Conservation (phyloP, 2,113 vertebrate genomes). For the Deroptyus accipitrinus region DNA sequence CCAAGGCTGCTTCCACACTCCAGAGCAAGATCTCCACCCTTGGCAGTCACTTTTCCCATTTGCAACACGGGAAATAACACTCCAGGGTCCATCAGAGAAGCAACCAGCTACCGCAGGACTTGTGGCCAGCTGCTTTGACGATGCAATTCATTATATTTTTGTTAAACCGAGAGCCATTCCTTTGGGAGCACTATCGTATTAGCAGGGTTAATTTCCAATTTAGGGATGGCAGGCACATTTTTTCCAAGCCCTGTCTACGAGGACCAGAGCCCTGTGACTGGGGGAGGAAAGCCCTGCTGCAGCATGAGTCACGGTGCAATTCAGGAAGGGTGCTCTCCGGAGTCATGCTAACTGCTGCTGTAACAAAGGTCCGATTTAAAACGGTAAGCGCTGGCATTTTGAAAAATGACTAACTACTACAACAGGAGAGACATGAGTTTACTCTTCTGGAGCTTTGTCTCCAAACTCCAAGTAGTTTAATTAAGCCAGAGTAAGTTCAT, state of each 20-base stretch:
- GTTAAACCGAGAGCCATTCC: accelerated
- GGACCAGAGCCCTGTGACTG: not conserved
- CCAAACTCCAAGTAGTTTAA: not conserved
- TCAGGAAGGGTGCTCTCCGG: not conserved
- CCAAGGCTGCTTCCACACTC: not conserved
- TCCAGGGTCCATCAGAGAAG: not conserved
- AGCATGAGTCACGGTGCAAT: not conserved
- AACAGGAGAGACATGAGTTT: not conserved
- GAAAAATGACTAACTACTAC: not conserved
- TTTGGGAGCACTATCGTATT: accelerated
- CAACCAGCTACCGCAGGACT: accelerated
- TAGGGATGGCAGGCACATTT: not conserved
- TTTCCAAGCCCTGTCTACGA: not conserved
- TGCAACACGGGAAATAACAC: not conserved
- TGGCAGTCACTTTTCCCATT: accelerated
- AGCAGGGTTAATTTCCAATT: not conserved
- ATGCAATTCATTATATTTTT: accelerated
- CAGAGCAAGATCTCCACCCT: not conserved
- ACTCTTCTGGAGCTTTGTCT: not conserved
- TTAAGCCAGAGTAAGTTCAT: constrained; percentile 4
- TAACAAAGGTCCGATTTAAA: not conserved
- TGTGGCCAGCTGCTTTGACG: accelerated
- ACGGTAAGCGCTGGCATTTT: not conserved
- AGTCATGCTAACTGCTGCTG: not conserved
- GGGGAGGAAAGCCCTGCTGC: not conserved